Evolutionary conservation across 2,797 vertebrate species (phyloP).

Genomic region (Eremophila alpestris): DNA sequence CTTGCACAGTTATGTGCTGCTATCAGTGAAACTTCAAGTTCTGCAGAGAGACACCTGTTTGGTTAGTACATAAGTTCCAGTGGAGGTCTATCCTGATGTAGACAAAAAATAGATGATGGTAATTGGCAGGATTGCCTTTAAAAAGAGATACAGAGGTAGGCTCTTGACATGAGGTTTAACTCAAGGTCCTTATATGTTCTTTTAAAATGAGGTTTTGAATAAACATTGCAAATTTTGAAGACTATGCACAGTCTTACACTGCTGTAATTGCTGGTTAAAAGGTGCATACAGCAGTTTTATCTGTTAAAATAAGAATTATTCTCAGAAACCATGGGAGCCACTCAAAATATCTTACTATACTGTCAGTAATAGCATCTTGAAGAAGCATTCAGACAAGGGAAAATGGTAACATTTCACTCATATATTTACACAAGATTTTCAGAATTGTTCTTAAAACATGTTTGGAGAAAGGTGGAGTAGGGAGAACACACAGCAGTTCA

Average conservation of each 20-base stretch:
- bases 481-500: not conserved
- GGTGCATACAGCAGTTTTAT: not conserved
- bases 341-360: not conserved
- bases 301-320: not conserved
- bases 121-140: not conserved
- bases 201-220: not conserved
- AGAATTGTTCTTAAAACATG: not conserved
- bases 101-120: not conserved
- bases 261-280: not conserved
- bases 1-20: not conserved
- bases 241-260: not conserved
- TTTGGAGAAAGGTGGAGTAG: not conserved
- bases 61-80: not conserved
- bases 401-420: not conserved
- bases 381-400: not conserved
- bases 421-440: not conserved
- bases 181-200: not conserved
- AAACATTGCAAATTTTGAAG: not conserved
- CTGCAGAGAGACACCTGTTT: not conserved
- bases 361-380: not conserved
- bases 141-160: not conserved
- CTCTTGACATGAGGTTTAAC: not conserved
- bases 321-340: not conserved
- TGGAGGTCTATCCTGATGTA: not conserved
- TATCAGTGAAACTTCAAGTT: not conserved